Conservation (phyloP, 1,140 invertebrate species). For the Bombus impatiens region DNA sequence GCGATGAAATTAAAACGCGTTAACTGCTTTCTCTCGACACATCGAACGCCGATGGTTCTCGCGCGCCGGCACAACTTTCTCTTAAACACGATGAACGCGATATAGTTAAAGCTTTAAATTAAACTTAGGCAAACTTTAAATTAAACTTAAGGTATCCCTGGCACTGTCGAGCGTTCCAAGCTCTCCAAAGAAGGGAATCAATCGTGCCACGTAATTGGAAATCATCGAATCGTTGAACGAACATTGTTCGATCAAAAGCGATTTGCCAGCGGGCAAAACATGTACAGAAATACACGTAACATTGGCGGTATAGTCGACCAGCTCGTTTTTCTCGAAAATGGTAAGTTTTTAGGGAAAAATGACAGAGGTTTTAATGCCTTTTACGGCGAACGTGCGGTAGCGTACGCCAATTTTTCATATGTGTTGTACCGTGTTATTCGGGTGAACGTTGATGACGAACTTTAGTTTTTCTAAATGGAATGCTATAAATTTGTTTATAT, state of each 20-base stretch:
- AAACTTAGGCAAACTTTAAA: conserved; percentile 25
- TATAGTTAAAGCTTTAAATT: background rate
- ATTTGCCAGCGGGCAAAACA: background rate
- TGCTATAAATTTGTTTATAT: too few species aligned
- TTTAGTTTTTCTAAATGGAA: too few species aligned
- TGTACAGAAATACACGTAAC: too few species aligned
- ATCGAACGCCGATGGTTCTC: too few species aligned
- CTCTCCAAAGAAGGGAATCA: background rate
- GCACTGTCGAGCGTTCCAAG: background rate
- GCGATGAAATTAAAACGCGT: background rate
- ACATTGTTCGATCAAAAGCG: background rate
- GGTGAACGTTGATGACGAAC: too few species aligned
- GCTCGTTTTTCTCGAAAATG: too few species aligned
- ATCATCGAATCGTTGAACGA: background rate
- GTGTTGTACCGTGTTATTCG: too few species aligned
- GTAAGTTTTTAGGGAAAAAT: too few species aligned
- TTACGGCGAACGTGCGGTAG: too few species aligned
- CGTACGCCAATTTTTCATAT: too few species aligned
- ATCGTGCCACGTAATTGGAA: conserved; percentile 26
- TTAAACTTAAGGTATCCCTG: conserved; percentile 22
- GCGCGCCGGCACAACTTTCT: background rate
- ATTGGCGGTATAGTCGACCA: too few species aligned
- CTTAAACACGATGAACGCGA: background rate
- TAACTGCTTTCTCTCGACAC: background rate
- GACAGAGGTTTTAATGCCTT: too few species aligned